Conservation (phyloP, 2,888 invertebrate genomes). For the Lissonota sp. region DNA sequence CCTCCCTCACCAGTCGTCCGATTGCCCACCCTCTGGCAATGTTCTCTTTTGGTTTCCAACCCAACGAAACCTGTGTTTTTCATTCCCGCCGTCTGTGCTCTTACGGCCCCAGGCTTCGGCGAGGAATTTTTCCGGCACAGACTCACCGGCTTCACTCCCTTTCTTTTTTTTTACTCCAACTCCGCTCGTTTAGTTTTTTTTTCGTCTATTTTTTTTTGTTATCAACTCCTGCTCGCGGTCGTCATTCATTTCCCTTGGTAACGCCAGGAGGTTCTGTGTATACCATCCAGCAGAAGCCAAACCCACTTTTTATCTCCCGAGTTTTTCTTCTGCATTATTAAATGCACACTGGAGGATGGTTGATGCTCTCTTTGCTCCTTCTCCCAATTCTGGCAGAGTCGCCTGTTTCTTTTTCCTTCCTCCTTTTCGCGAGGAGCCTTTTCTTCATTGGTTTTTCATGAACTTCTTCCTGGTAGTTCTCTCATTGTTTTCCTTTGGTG, state of each 20-base stretch:
- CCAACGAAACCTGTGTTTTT: no score
- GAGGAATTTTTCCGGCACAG: constrained; percentile 19
- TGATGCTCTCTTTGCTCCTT: neutral
- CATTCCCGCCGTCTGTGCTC: constrained; percentile 23
- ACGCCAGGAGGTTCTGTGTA: neutral
- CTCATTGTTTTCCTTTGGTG: neutral
- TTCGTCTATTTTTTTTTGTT: constrained; percentile 13
- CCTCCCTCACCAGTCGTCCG: neutral
- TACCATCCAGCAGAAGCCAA: constrained; percentile 20
- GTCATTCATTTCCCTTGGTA: constrained; percentile 40
- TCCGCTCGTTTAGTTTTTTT: constrained; percentile 44
- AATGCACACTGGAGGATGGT: neutral
- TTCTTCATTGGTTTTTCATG: neutral
- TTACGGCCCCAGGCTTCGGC: constrained; percentile 17
- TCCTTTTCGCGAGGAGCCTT: neutral
- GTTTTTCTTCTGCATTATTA: constrained; percentile 28
- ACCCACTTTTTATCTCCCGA: constrained; percentile 12
- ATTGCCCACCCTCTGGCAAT: no score
- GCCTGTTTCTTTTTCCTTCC: neutral
- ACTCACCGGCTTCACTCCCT: constrained; percentile 26
- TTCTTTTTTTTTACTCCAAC: constrained; percentile 35
- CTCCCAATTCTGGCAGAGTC: neutral
- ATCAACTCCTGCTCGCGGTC: constrained; percentile 28
- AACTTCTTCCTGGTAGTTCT: neutral
- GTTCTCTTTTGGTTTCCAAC: no score